Conservation (phyloP, 1,140 invertebrate species). For the Aphaenogaster ashmeadi region DNA sequence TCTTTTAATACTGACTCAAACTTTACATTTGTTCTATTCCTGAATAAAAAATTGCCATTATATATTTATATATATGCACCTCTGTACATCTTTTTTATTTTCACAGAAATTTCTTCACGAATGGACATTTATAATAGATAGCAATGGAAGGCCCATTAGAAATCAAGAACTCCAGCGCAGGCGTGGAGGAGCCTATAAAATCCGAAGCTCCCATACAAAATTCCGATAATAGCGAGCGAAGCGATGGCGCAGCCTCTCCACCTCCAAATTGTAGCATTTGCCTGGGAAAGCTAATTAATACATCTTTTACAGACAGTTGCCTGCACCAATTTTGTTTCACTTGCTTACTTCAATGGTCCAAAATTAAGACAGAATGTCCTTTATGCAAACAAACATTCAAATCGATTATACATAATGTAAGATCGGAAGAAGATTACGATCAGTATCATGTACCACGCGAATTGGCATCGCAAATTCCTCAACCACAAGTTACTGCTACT, state of each 20-base stretch:
- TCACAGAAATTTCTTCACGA: slow-evolving; percentile 55
- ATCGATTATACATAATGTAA: slow-evolving; percentile 97
- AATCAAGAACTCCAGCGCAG: slow-evolving; percentile 67
- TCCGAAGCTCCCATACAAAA: slow-evolving; percentile 77
- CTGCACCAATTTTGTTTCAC: slow-evolving; percentile 98
- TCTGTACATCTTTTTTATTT: slow-evolving; percentile 11
- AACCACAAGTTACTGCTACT: slow-evolving; percentile 64
- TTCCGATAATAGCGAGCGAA: slow-evolving; percentile 79
- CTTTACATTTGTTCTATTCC: background rate
- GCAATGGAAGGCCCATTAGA: slow-evolving; percentile 75
- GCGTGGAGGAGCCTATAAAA: slow-evolving; percentile 80
- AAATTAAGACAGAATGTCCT: slow-evolving; percentile 97
- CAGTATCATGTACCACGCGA: slow-evolving; percentile 91
- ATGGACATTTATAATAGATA: slow-evolving; percentile 39
- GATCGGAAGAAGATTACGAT: slow-evolving; percentile 95
- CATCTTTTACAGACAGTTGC: slow-evolving; percentile 96
- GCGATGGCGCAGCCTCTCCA: slow-evolving; percentile 89
- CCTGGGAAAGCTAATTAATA: slow-evolving; percentile 94
- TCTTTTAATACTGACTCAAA: background rate
- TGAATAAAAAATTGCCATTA: background rate
- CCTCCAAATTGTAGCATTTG: slow-evolving; percentile 97
- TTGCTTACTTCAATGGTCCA: slow-evolving; percentile 97
- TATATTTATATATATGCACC: background rate
- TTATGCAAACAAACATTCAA: slow-evolving; percentile 97
- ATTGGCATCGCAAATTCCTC: slow-evolving; percentile 63